These are phyloP conservation scores for Enteromius trimaculatus DNA, from an alignment of 2,797 vertebrate species.

Conservation along the genomic window DNA sequence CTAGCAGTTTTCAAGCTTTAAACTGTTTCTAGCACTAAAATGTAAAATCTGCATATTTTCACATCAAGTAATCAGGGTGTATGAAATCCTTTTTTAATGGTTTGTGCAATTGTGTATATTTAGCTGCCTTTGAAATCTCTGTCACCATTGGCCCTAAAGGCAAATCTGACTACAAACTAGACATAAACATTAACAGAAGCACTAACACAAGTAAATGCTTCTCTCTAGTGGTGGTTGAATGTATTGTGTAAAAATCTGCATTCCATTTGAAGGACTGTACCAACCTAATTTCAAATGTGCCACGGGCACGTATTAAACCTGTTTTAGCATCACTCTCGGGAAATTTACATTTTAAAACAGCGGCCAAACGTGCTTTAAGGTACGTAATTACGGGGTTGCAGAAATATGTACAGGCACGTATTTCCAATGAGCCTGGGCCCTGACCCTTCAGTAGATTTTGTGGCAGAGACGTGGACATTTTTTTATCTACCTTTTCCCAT, in stretches of 20 bases:
- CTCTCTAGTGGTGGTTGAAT: constrained; percentile 33
- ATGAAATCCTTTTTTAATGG: not conserved
- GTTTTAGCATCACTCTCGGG: too few relatives aligned
- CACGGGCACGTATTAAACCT: too few relatives aligned
- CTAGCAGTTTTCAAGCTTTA: not conserved
- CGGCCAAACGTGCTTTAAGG: too few relatives aligned
- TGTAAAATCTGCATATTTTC: not conserved
- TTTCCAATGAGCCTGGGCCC: too few relatives aligned
- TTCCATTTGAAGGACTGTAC: not conserved
- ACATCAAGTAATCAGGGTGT: not conserved
- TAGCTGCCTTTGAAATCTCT: not conserved
- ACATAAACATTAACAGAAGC: not conserved
- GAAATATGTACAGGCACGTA: too few relatives aligned
- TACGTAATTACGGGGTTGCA: too few relatives aligned
- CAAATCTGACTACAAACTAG: not conserved
- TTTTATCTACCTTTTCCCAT: too few relatives aligned
- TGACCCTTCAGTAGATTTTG: too few relatives aligned
- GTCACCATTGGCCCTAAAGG: not conserved
- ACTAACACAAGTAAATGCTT: constrained; percentile 17
- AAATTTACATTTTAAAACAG: too few relatives aligned
- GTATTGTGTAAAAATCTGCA: not conserved
- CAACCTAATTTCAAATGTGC: too few relatives aligned
- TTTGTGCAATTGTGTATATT: not conserved
- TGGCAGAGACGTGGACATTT: too few relatives aligned
- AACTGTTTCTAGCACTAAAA: not conserved